Evolutionary conservation across 1,140 invertebrate genomes (phyloP), one percentile per base, ranked within the genome.

Genomic region (Aphaenogaster floridana): DNA sequence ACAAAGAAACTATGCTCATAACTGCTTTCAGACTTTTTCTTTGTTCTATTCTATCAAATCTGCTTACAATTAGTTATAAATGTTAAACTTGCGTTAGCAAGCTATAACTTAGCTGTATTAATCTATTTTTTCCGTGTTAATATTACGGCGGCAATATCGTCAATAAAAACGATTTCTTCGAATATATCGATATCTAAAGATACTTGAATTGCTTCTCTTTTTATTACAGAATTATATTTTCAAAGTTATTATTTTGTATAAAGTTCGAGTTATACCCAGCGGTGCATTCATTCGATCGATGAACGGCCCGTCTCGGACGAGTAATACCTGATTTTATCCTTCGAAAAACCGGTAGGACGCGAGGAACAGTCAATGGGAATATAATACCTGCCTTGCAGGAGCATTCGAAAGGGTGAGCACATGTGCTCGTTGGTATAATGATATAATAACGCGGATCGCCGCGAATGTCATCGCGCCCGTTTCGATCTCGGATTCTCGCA

Each of bases 251-350:
- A 36, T 66, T 52, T 68, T 80, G 17, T 21, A 13, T 39, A 69
- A 69, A 68, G 48, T 45, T 69, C 2, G 7, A 54, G 36, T 68
- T 80, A 69, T 42, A 54, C 17, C 13, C 45, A 21, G 48, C 48
- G 34, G 39, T 68, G 63, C 63, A 52, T 69, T 68, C 13, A 66
- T 66, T 69, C 68, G 80, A 83, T 83, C 64, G 79, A 81, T 81
- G 80, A 83, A 61, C 52, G 39, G 80, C 54, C 79, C 66, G 52
- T 72, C 54, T 61, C 15, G 48, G 63, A 74, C 80, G 68, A 61
- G 69, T 63, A 84, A 84, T 74, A 84, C 80, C 80, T 74, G 80
- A 84, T 74, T 61, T 84, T 74, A 84, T 74, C 54, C 68, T 74
- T 42, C 64, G 48, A 74, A 74, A 74, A 84, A 84, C 80, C 69